These are phyloP conservation scores for Oreamnos americanus DNA, from an alignment of 2,113 vertebrate species.

Conservation along the genomic window DNA sequence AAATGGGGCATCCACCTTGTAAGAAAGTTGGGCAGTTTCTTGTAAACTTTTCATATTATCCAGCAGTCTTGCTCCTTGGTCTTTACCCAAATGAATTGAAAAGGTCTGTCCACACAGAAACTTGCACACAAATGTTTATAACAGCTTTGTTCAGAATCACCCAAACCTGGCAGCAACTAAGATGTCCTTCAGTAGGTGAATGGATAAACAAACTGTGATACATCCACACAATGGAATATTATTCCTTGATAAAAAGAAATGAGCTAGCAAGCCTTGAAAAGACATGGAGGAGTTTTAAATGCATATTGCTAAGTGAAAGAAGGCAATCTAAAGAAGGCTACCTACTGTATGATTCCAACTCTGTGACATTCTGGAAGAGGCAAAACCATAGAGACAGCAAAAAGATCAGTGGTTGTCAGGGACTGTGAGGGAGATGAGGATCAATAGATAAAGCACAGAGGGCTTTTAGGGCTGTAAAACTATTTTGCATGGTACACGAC, in stretches of 20 bases:
- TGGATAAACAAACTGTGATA: not conserved
- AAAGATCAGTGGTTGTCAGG: rapidly evolving
- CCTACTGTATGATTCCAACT: too few species aligned
- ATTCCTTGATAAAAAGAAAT: not conserved
- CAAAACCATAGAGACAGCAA: too few species aligned
- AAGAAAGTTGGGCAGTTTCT: not conserved
- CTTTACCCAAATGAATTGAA: not conserved
- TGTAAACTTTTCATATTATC: not conserved
- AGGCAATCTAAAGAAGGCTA: too few species aligned
- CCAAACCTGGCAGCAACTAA: not conserved
- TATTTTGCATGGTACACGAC: rapidly evolving
- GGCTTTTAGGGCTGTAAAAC: not conserved
- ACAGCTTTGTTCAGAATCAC: not conserved
- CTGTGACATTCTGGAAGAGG: not conserved
- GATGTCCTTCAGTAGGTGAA: rapidly evolving
- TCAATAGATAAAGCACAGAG: too few species aligned
- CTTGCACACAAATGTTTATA: too few species aligned
- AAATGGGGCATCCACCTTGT: not conserved
- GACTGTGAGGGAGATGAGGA: not conserved
- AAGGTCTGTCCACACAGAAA: not conserved
- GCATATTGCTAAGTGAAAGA: rapidly evolving
- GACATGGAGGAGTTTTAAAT: too few species aligned
- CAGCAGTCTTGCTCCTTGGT: too few species aligned
- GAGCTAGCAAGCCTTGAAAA: not conserved
- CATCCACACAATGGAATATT: too few species aligned